These are phyloP conservation scores for Pseudochirops cupreus DNA, from an alignment of 2,797 vertebrate species.

Conservation along the genomic window DNA sequence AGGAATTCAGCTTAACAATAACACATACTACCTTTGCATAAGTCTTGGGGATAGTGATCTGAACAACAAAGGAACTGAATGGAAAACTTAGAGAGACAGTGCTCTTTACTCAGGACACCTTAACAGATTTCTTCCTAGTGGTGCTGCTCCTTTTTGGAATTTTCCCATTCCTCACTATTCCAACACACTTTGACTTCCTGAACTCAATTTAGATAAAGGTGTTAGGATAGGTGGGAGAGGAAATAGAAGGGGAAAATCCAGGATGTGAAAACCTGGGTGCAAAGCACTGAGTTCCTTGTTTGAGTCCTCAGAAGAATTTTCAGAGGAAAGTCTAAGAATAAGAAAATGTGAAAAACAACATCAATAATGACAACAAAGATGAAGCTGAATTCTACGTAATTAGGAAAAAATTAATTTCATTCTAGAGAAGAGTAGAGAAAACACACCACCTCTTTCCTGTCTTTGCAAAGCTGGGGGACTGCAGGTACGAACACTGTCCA, in stretches of 20 bases:
- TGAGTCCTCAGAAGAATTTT: not conserved
- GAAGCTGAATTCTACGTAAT: not conserved
- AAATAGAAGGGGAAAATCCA: not conserved
- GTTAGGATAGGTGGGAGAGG: not conserved
- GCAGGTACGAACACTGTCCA: not conserved
- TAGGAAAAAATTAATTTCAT: not conserved
- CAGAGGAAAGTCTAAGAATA: slow-evolving; percentile 12
- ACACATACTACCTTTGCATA: not conserved
- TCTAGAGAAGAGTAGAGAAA: not conserved
- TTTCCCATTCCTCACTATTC: not conserved
- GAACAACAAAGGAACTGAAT: not conserved
- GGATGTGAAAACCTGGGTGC: not conserved
- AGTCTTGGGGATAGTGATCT: not conserved
- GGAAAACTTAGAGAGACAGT: not conserved
- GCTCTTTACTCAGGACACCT: not conserved
- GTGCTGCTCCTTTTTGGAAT: not conserved
- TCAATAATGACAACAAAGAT: not conserved
- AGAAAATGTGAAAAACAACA: not conserved
- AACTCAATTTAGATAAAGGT: slow-evolving; percentile 14
- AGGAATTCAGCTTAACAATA: not conserved
- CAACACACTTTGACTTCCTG: not conserved
- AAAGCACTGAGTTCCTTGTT: not conserved
- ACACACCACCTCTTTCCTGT: not conserved
- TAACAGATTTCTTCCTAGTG: not conserved
- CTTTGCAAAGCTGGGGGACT: not conserved